Percentiles rank a stretch among this genome's conserved stretches.
Evolutionary conservation across 2,888 invertebrate genomes (phyloP).

Genomic region (Eristalis tenax): DNA sequence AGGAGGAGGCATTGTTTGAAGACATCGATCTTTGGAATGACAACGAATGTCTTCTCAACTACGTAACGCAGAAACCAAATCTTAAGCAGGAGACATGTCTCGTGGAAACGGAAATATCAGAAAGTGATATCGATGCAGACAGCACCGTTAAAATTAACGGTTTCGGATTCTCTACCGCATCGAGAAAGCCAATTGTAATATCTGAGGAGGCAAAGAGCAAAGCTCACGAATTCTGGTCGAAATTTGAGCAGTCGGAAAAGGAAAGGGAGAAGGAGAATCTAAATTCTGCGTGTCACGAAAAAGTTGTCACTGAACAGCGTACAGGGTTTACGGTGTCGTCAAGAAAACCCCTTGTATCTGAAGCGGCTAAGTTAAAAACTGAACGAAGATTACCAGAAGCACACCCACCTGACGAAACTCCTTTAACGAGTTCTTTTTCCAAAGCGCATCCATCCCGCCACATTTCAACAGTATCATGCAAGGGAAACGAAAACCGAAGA

Average conservation of each 20-base stretch:
- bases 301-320: constrained; percentile 42
- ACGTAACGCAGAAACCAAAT: constrained; percentile 39
- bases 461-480: too few species aligned
- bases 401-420: background rate
- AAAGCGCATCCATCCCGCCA: too few species aligned
- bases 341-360: constrained; percentile 55
- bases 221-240: constrained; percentile 10
- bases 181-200: constrained; percentile 61
- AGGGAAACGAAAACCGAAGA: background rate
- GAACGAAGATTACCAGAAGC: background rate
- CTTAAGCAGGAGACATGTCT: background rate
- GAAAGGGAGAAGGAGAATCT: background rate
- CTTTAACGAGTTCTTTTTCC: too few species aligned
- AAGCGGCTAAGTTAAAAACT: constrained; percentile 54
- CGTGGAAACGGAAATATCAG: background rate
- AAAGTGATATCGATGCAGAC: background rate
- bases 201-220: constrained; percentile 49
- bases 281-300: constrained; percentile 52
- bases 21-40: constrained; percentile 62
- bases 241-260: constrained; percentile 7
- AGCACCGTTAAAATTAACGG: background rate
- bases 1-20: constrained; percentile 44
- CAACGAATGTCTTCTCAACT: constrained; percentile 43
- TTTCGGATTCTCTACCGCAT: constrained; percentile 67
- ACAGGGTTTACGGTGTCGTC: constrained; percentile 60